Evolutionary conservation across 1,140 invertebrate species (phyloP).

Genomic region (Drosophila repletoides): DNA sequence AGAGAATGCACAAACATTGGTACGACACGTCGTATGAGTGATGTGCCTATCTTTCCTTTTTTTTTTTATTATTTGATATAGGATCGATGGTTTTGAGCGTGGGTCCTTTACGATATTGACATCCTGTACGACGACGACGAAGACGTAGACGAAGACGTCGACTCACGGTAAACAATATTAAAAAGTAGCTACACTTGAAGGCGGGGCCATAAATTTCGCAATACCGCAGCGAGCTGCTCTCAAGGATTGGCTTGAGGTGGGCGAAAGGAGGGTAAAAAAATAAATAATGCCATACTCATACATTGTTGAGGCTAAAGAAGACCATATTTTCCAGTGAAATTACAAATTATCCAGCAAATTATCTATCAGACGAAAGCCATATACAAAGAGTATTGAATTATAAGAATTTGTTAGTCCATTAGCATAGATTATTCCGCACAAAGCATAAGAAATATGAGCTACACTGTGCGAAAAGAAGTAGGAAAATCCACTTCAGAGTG

Average conservation of each 20-base stretch:
- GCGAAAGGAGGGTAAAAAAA: background rate
- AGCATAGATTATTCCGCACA: background rate
- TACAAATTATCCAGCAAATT: constrained; percentile 20
- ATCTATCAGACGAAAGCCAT: background rate
- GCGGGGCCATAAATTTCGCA: constrained; percentile 44
- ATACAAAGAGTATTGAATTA: constrained; percentile 21
- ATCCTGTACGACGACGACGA: too few species aligned
- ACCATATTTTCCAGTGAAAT: background rate
- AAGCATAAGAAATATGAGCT: background rate
- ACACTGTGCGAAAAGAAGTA: too few species aligned
- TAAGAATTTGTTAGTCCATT: constrained; percentile 11
- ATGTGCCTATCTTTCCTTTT: constrained; percentile 32
- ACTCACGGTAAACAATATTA: constrained; percentile 33
- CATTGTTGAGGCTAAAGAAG: background rate
- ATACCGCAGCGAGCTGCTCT: constrained; percentile 10
- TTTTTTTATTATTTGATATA: background rate
- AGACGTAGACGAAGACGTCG: too few species aligned
- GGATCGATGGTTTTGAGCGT: background rate
- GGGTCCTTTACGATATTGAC: background rate
- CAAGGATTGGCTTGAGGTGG: too few species aligned
- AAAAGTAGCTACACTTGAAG: constrained; percentile 8
- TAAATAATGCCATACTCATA: background rate
- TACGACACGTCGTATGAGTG: constrained; percentile 34
- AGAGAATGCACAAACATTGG: constrained; percentile 9
- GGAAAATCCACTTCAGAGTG: background rate